Evolutionary conservation across 2,888 invertebrate genomes (phyloP).

Genomic region (Trypoxylon attenuatum): DNA sequence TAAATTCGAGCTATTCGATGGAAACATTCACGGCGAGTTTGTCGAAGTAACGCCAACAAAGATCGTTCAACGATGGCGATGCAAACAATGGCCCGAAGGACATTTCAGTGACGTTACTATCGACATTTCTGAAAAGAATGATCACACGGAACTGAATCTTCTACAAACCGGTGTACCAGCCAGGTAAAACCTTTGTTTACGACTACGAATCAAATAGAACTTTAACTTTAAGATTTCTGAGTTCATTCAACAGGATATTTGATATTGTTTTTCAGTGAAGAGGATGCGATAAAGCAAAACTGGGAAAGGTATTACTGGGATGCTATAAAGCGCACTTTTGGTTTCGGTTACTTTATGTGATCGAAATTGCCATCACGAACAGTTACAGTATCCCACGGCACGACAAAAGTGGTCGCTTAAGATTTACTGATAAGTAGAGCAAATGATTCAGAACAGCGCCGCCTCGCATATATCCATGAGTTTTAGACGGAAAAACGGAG

Average conservation of each 20-base stretch:
- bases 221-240: not conserved
- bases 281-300: constrained; percentile 87
- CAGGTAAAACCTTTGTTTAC: constrained; percentile 70
- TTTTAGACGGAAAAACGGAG: not conserved
- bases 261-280: constrained; percentile 76
- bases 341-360: constrained; percentile 85
- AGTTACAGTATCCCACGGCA: not conserved
- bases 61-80: constrained; percentile 93
- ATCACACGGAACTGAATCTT: constrained; percentile 89
- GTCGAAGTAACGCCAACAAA: constrained; percentile 87
- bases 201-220: not conserved
- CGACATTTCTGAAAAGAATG: constrained; percentile 89
- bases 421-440: not conserved
- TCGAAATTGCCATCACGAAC: constrained; percentile 44
- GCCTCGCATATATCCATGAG: not conserved
- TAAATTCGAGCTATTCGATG: constrained; percentile 92
- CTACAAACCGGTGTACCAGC: constrained; percentile 91
- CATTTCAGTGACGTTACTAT: constrained; percentile 94
- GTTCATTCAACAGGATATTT: too few relatives aligned
- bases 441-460: not conserved
- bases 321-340: constrained; percentile 94
- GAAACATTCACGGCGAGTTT: constrained; percentile 93
- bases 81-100: constrained; percentile 94
- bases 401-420: not conserved
- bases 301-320: constrained; percentile 98